Evolutionary conservation across 2,797 vertebrate genomes (phyloP), one percentile per base, ranked within the genome.

Genomic region (Tauraco hartlaubi): DNA sequence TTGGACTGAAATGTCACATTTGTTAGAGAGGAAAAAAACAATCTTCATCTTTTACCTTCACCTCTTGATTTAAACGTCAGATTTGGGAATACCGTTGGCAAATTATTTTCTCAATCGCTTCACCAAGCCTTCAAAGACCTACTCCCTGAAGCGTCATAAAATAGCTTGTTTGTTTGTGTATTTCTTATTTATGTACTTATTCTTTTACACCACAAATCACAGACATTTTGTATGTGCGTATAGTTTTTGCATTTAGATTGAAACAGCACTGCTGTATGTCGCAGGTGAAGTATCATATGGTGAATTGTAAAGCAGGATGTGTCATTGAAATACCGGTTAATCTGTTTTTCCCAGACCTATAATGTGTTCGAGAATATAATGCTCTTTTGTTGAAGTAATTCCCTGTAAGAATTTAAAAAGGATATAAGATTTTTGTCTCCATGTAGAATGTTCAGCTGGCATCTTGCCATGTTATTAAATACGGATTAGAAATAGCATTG

Each of bases 301-400:
- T 22, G 49, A 90, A 72, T 54, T 49, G 52, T 66, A 43, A 71
- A 92, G 16, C 95, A 96, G 87, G 96, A 95, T 89, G 79, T 59
- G 58, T 23, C 49, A 52, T 1, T 82, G 81, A 88, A 95, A 95
- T 88, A 12, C 90, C 56, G 48, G 29, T 62, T 90, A 96, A 97
- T 96, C 96, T 83, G 5, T 87, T 93, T 95, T 92, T 59, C 94
- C 94, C 96, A 90, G 87, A 84, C 92, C 80, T 79, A 64, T 59
- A 90, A 93, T 44, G 61, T 56, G 85, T 91, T 96, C 18, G 48
- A 87, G 96, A 95, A 93, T 84, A 98, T 68, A 97, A 89, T 64
- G 64, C 90, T 93, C 96, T 91, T 98, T 98, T 98, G 97, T 98
- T 97, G 93, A 33, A 61, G 66, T 97, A 97, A 98, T 97, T 97